Evolutionary conservation across 2,888 invertebrate genomes (phyloP), one percentile per base, ranked within the genome.

Genomic region (Adelognathus sp.): DNA sequence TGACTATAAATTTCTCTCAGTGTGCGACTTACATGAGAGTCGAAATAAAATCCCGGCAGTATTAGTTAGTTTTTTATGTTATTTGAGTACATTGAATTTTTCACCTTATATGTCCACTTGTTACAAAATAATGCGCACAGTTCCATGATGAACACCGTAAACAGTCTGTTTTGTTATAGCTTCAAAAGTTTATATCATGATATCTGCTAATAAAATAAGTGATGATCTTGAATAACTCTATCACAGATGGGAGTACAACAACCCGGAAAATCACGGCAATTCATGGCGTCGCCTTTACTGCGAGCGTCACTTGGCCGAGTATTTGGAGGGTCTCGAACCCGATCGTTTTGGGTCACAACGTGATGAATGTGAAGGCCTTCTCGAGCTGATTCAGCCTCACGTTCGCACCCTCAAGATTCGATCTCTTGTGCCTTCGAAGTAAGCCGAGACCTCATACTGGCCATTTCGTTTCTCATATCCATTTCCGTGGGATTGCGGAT

Each of bases 201-300:
- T 14, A 39, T 4, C 14, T n/a, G n/a, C n/a, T n/a, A n/a, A n/a
- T n/a, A n/a, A n/a, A n/a, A n/a, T n/a, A n/a, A n/a, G n/a, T n/a
- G n/a, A n/a, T n/a, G n/a, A 50, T 41, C n/a, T 5, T 5, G 5
- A 46, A 18, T 71, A 27, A n/a, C 24, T n/a, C 61, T 60, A 16
- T 71, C 73, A 24, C 41, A 89, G 90, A 64, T 90, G 90, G 90
- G 79, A 84, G 31, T 80, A 82, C 50, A 88, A 87, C 71, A 81
- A 87, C 76, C 84, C 83, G n/a, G 29, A 58, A 3, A 83, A 86
- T 14, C 87, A 89, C 52, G 88, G 86, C 0, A 75, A 85, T 79
- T 90, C 89, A 14, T 91, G 91, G 91, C 86, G 88, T 31, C 88
- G 82, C 29, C 83, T 91, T 18, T 91, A 90, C 75, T 89, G 91